Evolutionary conservation across 2,113 vertebrate genomes (phyloP).

Genomic region (Platycercus adscitus): DNA sequence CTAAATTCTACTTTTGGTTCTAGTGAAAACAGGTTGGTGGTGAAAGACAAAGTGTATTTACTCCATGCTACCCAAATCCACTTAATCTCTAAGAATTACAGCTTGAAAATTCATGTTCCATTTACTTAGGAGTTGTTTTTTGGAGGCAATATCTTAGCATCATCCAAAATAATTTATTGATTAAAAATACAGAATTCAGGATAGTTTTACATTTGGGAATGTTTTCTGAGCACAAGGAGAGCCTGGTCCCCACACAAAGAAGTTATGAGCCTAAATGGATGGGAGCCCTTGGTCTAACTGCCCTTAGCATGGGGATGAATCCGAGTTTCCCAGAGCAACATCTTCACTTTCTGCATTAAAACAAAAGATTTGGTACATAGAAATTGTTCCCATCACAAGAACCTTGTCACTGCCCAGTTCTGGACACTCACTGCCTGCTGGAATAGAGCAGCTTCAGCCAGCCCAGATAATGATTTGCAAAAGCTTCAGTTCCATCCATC

Average conservation of each 20-base stretch:
- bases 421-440: not conserved
- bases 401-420: not conserved
- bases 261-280: not conserved
- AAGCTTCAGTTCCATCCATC: not conserved
- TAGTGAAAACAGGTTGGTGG: not conserved
- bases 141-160: not conserved
- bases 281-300: not conserved
- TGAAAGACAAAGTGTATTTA: not conserved
- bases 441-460: not conserved
- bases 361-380: not conserved
- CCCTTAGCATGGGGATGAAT: not conserved
- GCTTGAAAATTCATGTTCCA: not conserved
- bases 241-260: not conserved
- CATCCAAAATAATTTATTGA: not conserved
- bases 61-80: not conserved
- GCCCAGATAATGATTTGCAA: not conserved
- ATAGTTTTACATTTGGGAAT: not conserved
- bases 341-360: not conserved
- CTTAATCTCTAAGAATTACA: not conserved
- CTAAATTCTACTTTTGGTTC: not conserved
- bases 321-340: not conserved
- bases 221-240: not conserved
- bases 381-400: not conserved
- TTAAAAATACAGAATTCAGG: not conserved
- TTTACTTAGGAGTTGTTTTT: not conserved